These are phyloP conservation scores for Urechis unicinctus DNA, from an alignment of 2,888 invertebrate species.

Conservation along the genomic window DNA sequence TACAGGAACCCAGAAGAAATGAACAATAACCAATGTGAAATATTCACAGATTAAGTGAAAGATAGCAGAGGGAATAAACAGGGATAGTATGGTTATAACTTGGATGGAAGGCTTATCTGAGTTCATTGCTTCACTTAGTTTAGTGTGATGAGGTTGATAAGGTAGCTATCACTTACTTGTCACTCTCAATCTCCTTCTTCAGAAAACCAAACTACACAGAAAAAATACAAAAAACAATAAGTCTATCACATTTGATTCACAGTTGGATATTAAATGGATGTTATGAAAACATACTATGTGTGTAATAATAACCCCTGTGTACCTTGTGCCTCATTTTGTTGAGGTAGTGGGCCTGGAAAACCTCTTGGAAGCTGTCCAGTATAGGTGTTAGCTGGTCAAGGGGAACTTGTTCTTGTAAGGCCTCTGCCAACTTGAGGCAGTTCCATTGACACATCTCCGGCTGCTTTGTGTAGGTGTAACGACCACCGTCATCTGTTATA, in stretches of 20 bases:
- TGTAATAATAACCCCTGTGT: slow-evolving; percentile 30
- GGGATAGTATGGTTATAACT: no score
- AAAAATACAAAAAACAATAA: background rate
- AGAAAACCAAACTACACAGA: slow-evolving; percentile 9
- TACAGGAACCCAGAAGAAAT: no score
- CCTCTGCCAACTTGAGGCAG: slow-evolving; percentile 59
- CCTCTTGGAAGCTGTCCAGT: slow-evolving; percentile 42
- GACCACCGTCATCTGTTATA: slow-evolving; percentile 54
- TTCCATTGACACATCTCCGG: slow-evolving; percentile 64
- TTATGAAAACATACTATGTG: background rate
- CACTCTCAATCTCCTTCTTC: background rate
- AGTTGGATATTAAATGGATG: no score
- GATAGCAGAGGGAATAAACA: no score
- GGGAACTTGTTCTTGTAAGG: slow-evolving; percentile 55
- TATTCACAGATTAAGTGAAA: no score
- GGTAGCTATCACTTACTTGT: slow-evolving; percentile 8
- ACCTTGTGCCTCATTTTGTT: slow-evolving; percentile 56
- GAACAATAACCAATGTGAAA: no score
- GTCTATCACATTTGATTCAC: background rate
- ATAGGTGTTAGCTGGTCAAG: slow-evolving; percentile 30
- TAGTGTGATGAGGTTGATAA: no score
- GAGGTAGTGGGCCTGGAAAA: slow-evolving; percentile 41
- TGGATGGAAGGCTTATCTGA: no score
- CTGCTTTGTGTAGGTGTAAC: slow-evolving; percentile 60
- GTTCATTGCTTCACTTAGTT: no score